These are phyloP conservation scores for Sycon ciliatum DNA, from an alignment of 37 sponge, comb jelly and placozoan species.

Conservation along the genomic window DNA sequence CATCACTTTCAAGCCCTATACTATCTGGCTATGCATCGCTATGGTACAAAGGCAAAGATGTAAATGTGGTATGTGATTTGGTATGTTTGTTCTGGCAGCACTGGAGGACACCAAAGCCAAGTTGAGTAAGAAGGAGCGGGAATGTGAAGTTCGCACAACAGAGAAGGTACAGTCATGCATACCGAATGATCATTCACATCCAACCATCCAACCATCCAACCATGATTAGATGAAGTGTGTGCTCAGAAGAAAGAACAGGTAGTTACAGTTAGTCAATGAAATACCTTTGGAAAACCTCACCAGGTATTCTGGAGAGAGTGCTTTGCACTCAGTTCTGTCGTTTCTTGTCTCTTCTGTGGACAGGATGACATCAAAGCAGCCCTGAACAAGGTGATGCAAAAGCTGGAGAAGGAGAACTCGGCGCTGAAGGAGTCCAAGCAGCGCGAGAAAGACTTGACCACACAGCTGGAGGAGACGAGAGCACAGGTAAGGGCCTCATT, in stretches of 20 bases:
- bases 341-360: no score
- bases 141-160: conserved; percentile 34
- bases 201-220: no score
- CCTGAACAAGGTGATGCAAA: conserved; percentile 29
- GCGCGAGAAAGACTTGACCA: neutral
- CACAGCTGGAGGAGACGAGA: neutral
- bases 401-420: conserved; percentile 22
- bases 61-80: no score
- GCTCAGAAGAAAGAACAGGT: no score
- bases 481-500: neutral
- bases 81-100: conserved; percentile 14
- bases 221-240: no score
- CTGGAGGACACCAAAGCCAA: conserved; percentile 38
- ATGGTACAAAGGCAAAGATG: no score
- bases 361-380: conserved; percentile 30
- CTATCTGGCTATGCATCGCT: no score
- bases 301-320: no score
- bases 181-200: neutral
- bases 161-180: conserved; percentile 22
- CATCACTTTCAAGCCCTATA: no score
- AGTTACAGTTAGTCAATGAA: no score
- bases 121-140: conserved; percentile 60
- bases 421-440: neutral
- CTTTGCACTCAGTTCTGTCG: no score
- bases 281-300: no score